A percentile compares a stretch with the other conserved stretches of the same genome.
phyloP scores from a whole-genome alignment of 2,797 vertebrate genomes.

The Phylloscopus collybita region DNA sequence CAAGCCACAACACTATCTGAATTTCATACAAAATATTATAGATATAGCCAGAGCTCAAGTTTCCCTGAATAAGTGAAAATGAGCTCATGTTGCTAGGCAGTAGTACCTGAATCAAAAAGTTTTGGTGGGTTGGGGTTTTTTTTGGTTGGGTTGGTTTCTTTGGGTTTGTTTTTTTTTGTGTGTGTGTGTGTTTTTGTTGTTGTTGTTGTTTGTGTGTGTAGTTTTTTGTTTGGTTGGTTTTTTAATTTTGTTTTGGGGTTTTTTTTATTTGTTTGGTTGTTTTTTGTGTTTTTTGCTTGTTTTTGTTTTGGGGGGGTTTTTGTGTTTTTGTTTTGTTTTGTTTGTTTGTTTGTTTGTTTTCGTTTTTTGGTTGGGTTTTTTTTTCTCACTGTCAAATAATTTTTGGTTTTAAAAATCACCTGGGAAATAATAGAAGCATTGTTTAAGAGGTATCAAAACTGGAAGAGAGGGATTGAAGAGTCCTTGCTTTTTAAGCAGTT shows the following conservation, averaged over 20 bases:
- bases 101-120: neutral
- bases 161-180: too few species aligned
- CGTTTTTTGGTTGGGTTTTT: too few species aligned
- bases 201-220: too few species aligned
- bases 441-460: neutral
- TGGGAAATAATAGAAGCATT: neutral
- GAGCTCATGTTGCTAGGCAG: neutral
- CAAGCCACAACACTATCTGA: accelerated
- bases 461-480: neutral
- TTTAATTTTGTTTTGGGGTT: too few species aligned
- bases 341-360: too few species aligned
- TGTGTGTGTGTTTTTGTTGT: too few species aligned
- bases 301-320: neutral
- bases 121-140: neutral
- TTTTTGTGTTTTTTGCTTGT: too few species aligned
- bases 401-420: neutral
- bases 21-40: neutral
- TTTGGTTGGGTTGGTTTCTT: too few species aligned
- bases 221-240: too few species aligned
- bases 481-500: neutral
- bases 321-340: too few species aligned
- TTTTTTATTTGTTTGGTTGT: too few species aligned
- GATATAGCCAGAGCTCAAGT: neutral
- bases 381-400: neutral
- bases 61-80: neutral